Evolutionary conservation across 2,888 invertebrate genomes (phyloP).

Genomic region (Meiosimyza decipiens): DNA sequence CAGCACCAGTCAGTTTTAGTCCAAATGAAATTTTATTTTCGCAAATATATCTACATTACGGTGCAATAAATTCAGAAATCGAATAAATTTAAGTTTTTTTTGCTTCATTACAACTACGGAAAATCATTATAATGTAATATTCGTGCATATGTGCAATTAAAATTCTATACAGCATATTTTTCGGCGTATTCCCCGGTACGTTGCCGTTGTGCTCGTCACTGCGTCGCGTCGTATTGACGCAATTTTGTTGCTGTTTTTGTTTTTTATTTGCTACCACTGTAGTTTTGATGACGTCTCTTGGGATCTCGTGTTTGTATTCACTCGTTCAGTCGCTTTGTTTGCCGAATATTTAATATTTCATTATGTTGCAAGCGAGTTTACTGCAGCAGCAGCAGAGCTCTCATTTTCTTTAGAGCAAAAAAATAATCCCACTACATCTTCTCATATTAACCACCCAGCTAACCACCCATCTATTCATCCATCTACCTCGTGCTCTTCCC

Average conservation of each 20-base stretch:
- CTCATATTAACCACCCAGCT: background rate
- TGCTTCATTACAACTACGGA: too few species aligned
- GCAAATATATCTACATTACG: too few species aligned
- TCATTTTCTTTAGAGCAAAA: background rate
- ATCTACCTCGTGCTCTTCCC: too few species aligned
- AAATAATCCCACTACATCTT: background rate
- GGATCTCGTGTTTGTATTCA: background rate
- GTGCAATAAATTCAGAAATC: too few species aligned
- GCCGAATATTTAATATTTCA: background rate
- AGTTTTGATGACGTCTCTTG: slow-evolving; percentile 19
- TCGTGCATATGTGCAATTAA: background rate
- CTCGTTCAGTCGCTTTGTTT: background rate
- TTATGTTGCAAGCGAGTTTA: background rate
- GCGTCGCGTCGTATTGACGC: too few species aligned
- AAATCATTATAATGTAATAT: too few species aligned
- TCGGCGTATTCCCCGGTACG: slow-evolving; percentile 1
- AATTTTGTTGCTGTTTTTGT: too few species aligned
- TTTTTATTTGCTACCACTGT: too few species aligned
- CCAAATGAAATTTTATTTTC: too few species aligned
- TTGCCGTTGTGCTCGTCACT: background rate
- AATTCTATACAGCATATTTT: slow-evolving; percentile 21
- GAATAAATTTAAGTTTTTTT: too few species aligned
- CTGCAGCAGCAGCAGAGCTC: background rate
- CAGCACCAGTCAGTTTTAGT: too few species aligned
- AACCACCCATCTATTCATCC: too few species aligned